Percentiles rank a stretch among this genome's conserved stretches.
Evolutionary conservation across 2,113 vertebrate genomes (phyloP).

Genomic region (Caretta caretta): DNA sequence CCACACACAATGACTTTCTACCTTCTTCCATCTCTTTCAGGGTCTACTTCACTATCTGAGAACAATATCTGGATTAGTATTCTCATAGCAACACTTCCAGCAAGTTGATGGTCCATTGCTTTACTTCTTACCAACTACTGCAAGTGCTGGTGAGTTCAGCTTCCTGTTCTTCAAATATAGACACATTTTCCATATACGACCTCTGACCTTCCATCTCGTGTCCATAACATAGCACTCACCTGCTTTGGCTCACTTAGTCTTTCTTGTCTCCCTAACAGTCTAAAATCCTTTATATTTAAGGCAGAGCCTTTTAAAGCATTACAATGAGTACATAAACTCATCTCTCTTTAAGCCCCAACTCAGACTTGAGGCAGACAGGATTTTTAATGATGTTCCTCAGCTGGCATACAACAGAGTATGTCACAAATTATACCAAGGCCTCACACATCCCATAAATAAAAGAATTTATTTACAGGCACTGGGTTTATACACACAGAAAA

Average conservation of each 20-base stretch:
- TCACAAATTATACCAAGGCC: background rate
- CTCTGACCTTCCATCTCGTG: constrained; percentile 63
- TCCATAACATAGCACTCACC: constrained; percentile 24
- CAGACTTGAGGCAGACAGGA: background rate
- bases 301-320: background rate
- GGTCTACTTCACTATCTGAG: background rate
- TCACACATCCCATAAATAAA: rapidly evolving
- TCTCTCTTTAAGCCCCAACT: no score
- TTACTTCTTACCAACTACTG: constrained; percentile 38
- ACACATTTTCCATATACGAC: constrained; percentile 63
- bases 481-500: background rate
- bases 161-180: constrained; percentile 43
- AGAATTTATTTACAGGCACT: background rate
- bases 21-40: background rate
- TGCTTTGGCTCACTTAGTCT: constrained; percentile 45
- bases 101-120: constrained; percentile 12
- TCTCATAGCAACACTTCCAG: background rate
- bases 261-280: constrained; percentile 17
- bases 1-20: background rate
- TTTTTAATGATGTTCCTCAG: background rate
- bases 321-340: background rate
- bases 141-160: constrained; percentile 32
- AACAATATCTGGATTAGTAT: background rate
- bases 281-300: background rate
- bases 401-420: rapidly evolving